Evolutionary conservation across 2,113 vertebrate genomes (phyloP).

Genomic region (Mesitornis unicolor): DNA sequence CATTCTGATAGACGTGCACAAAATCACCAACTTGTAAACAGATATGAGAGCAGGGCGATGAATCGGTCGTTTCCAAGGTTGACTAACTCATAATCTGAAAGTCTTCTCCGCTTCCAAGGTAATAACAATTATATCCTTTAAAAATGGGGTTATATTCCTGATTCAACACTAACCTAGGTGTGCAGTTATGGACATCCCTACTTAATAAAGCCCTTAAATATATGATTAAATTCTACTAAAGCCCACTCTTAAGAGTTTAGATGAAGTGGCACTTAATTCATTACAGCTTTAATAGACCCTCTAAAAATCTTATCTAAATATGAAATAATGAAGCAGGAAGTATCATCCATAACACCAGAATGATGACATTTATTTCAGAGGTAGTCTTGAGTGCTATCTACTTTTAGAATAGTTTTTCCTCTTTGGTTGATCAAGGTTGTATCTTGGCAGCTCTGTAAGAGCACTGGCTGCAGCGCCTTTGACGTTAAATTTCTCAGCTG

Average conservation of each 20-base stretch:
- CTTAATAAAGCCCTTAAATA: not conserved
- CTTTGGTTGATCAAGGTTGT: not conserved
- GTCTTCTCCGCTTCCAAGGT: not conserved
- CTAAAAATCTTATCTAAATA: not conserved
- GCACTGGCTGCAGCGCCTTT: not conserved
- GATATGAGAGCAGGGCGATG: not conserved
- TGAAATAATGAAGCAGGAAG: not conserved
- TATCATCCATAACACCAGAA: not conserved
- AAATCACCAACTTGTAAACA: not conserved
- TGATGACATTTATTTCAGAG: not conserved
- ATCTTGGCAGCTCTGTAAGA: not conserved
- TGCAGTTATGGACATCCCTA: not conserved
- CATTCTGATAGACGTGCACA: not conserved
- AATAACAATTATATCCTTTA: not conserved
- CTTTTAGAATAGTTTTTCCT: not conserved
- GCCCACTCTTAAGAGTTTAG: not conserved
- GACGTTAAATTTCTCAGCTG: not conserved
- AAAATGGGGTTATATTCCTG: not conserved
- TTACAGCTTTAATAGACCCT: not conserved
- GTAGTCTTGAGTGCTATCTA: not conserved
- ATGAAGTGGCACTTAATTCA: not conserved
- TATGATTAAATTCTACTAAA: not conserved
- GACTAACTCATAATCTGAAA: not conserved
- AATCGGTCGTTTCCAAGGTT: not conserved
- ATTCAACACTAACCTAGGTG: not conserved